These are phyloP conservation scores for Cydia fagiglandana DNA, from an alignment of 1,140 invertebrate species.

Conservation along the genomic window DNA sequence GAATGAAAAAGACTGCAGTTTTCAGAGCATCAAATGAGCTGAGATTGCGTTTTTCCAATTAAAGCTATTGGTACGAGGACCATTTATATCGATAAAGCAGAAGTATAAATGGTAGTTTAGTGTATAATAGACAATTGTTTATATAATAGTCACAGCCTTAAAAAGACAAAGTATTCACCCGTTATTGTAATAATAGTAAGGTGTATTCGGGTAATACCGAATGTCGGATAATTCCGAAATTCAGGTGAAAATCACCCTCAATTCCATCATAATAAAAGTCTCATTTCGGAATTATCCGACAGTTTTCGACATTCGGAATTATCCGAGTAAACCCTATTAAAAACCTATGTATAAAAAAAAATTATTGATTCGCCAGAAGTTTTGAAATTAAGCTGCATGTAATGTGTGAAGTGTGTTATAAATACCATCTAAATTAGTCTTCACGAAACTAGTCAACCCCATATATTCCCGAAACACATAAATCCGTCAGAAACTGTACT, in stretches of 20 bases:
- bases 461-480: slow-evolving; percentile 46
- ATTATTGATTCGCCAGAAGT: not conserved
- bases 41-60: not conserved
- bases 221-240: too few species aligned
- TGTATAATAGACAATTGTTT: too few species aligned
- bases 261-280: too few species aligned
- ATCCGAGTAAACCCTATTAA: too few species aligned
- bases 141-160: too few species aligned
- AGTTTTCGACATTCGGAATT: too few species aligned
- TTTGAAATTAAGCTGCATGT: not conserved
- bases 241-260: too few species aligned
- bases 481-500: slow-evolving; percentile 56
- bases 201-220: too few species aligned
- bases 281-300: too few species aligned
- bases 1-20: slow-evolving; percentile 36
- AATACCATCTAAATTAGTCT: slow-evolving; percentile 25
- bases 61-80: not conserved
- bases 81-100: not conserved
- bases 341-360: not conserved
- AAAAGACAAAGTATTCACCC: too few species aligned
- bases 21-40: slow-evolving; percentile 41
- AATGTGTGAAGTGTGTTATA: not conserved
- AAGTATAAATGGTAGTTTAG: too few species aligned
- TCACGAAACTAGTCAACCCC: slow-evolving; percentile 30
- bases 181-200: too few species aligned